Evolutionary conservation across 1,140 invertebrate species (phyloP), one percentile per base, ranked within the genome.

Genomic region (Euwallacea similis): DNA sequence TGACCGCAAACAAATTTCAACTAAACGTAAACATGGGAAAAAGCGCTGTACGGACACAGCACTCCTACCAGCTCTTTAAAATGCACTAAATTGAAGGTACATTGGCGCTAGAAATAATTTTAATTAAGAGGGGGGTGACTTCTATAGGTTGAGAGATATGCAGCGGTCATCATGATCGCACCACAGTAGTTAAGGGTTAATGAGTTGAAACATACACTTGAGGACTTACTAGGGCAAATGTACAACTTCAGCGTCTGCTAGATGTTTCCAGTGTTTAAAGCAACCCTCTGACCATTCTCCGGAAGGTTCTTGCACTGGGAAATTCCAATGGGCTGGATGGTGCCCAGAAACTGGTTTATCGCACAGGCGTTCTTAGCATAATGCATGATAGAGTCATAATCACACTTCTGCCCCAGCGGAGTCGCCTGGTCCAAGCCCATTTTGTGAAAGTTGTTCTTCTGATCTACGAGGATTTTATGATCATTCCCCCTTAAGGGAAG

Each of bases 361-460:
- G 97, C 96, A 83, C 99, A 99, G 0, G 97, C 99, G 78, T 98
- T 98, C 53, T 94, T 86, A 0, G 97, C 96, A 81, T 99, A 99
- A 80, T 99, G 97, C 97, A 99, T 99, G 69, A 99, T 98, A 0
- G 93, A 96, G 76, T 95, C 93, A 75, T 97, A 98, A 80, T 99
- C 97, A 76, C 99, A 99, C 0, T 91, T 89, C 74, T 95, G 86
- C 0, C 95, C 96, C n/a, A 98, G 83, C 0, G 96, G 98, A 77
- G 98, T 95, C 0, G 99, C 96, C 83, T 99, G 97, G 73, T 96
- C 94, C 6, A 91, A 88, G 7, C 95, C 95, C 43, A 98, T 82
- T 82, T 97, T 98, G 80, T 99, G 97, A 83, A 99, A 99, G 81
- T 99, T 99, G 81, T 98, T 98, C 79, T 98, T 96, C 84, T 99